phyloP scores from a whole-genome alignment of 2,888 invertebrate genomes.

The Drosophila ustulata region DNA sequence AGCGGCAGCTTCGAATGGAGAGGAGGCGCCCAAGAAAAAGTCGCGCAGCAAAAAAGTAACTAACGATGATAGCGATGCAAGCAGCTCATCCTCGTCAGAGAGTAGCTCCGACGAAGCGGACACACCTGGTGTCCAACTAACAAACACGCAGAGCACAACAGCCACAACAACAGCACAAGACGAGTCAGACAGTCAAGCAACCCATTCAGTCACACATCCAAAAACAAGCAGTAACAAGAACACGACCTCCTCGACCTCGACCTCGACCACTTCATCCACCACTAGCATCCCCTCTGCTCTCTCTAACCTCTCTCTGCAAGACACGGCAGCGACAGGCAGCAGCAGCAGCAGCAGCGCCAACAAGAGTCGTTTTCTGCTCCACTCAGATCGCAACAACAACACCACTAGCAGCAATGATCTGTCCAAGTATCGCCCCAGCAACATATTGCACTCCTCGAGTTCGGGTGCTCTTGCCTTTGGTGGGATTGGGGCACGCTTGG shows the following conservation, averaged over 20 bases:
- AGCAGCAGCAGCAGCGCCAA: slow-evolving; percentile 83
- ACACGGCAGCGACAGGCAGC: slow-evolving; percentile 77
- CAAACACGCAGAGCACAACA: slow-evolving; percentile 52
- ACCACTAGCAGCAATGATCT: slow-evolving; percentile 81
- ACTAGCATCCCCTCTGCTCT: slow-evolving; percentile 71
- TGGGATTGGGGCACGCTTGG: slow-evolving; percentile 82
- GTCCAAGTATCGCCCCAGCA: slow-evolving; percentile 79
- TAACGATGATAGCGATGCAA: slow-evolving; percentile 72
- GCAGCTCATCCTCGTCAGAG: slow-evolving; percentile 70
- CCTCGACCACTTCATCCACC: slow-evolving; percentile 42
- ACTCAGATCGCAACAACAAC: slow-evolving; percentile 77
- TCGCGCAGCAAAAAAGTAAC: slow-evolving; percentile 82
- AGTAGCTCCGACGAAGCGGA: slow-evolving; percentile 75
- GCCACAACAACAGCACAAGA: slow-evolving; percentile 53
- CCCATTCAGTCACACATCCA: slow-evolving; percentile 56
- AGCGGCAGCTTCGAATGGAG: neutral
- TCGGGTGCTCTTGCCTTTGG: slow-evolving; percentile 82
- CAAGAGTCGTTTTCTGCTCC: slow-evolving; percentile 75
- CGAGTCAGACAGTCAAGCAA: slow-evolving; percentile 56
- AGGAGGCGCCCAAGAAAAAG: slow-evolving; percentile 67
- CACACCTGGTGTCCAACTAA: slow-evolving; percentile 62
- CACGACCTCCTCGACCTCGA: slow-evolving; percentile 12
- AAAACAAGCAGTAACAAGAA: slow-evolving; percentile 38
- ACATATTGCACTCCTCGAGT: slow-evolving; percentile 81
- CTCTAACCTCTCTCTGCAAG: slow-evolving; percentile 66